Conservation (phyloP, 1,140 invertebrate species). For the Venturia canescens region DNA sequence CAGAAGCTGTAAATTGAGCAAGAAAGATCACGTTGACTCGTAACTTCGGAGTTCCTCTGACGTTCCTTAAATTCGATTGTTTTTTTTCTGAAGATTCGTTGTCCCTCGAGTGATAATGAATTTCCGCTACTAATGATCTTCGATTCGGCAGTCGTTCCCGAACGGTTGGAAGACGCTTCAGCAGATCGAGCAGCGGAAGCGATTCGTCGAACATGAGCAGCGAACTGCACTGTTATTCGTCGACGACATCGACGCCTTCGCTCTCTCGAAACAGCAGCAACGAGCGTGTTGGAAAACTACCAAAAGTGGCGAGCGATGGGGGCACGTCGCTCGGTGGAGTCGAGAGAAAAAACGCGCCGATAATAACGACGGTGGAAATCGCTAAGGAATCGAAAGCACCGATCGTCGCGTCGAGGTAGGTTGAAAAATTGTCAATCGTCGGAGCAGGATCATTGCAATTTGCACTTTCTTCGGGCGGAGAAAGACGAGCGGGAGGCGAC, state of each 20-base stretch:
- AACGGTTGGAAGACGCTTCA: slow-evolving; percentile 69
- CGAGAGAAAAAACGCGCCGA: slow-evolving; percentile 68
- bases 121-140: background rate
- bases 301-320: slow-evolving; percentile 56
- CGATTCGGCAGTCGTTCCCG: slow-evolving; percentile 64
- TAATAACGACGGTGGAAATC: slow-evolving; percentile 65
- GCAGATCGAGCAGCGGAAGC: slow-evolving; percentile 73
- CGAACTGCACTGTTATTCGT: slow-evolving; percentile 73
- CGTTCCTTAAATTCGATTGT: too few relatives aligned
- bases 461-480: slow-evolving; percentile 1
- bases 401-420: slow-evolving; percentile 69
- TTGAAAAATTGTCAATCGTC: slow-evolving; percentile 42
- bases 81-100: too few relatives aligned
- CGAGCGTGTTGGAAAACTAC: slow-evolving; percentile 68
- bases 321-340: slow-evolving; percentile 18
- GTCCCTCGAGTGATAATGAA: too few relatives aligned
- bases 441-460: background rate
- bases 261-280: slow-evolving; percentile 73
- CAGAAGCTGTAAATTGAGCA: too few relatives aligned
- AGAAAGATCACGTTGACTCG: too few relatives aligned
- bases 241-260: slow-evolving; percentile 72
- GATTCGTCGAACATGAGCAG: slow-evolving; percentile 75
- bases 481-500: background rate
- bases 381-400: slow-evolving; percentile 69
- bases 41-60: too few relatives aligned